Percentiles rank a stretch among this genome's conserved stretches.
phyloP scores from a whole-genome alignment of 2,113 vertebrate species.

The Dipodomys merriami region DNA sequence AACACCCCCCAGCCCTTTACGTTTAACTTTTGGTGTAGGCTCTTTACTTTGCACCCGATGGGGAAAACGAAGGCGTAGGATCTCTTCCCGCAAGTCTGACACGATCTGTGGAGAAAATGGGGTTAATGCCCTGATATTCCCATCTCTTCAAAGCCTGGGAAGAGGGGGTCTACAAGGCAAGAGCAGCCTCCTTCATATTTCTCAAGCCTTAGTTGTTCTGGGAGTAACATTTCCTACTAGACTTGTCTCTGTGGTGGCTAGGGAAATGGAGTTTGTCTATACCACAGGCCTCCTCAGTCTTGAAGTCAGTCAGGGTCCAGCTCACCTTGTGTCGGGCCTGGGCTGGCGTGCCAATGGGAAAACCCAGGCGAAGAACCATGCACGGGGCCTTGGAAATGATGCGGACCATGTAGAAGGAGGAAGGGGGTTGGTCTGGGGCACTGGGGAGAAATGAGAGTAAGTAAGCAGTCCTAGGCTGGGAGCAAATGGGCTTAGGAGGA shows the following conservation, averaged over 20 bases:
- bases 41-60: conserved; percentile 99
- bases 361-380: conserved; percentile 98
- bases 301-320: neutral
- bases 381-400: conserved; percentile 98
- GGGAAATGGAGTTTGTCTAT: neutral
- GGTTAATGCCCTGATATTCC: neutral
- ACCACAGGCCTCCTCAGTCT: neutral
- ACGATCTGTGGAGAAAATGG: conserved; percentile 90
- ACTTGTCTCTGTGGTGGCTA: neutral
- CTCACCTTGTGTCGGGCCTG: conserved; percentile 95
- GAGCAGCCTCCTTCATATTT: neutral
- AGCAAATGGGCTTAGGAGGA: neutral
- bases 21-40: conserved; percentile 95
- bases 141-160: neutral
- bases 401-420: conserved; percentile 97
- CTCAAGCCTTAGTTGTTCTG: neutral
- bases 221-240: neutral
- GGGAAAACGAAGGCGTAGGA: conserved; percentile 96
- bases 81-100: conserved; percentile 94
- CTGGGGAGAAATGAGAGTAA: conserved; percentile 54
- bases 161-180: neutral
- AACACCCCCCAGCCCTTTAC: conserved; percentile 89
- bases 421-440: conserved; percentile 89
- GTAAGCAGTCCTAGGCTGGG: neutral
- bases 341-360: conserved; percentile 96